phyloP scores from a whole-genome alignment of 1,140 invertebrate species.

The Drosophila kikkawai region DNA sequence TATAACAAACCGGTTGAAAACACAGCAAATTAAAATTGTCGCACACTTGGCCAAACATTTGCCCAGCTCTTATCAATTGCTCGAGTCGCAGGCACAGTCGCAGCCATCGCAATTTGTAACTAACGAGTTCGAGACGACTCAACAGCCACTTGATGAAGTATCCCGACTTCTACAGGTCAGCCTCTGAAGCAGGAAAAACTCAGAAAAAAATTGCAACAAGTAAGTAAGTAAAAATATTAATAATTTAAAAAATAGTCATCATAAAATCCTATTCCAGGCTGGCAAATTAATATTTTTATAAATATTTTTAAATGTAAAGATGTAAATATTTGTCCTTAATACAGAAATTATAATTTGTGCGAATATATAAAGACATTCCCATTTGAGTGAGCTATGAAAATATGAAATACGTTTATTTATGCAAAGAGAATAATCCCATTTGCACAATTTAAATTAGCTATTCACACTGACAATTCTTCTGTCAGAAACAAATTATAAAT shows the following conservation, averaged over 20 bases:
- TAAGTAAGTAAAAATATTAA: too few relatives aligned
- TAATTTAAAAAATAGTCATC: neutral
- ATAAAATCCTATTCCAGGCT: neutral
- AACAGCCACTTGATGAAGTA: constrained; percentile 65
- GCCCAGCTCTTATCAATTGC: constrained; percentile 70
- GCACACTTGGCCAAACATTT: constrained; percentile 76
- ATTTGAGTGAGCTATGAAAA: constrained; percentile 5
- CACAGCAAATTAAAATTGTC: constrained; percentile 72
- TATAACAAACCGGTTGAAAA: constrained; percentile 34
- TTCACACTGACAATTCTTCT: constrained; percentile 10
- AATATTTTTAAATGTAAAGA: neutral
- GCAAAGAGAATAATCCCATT: constrained; percentile 28
- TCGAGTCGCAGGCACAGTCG: constrained; percentile 39
- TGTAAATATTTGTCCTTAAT: neutral
- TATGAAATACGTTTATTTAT: constrained; percentile 9
- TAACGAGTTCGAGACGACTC: constrained; percentile 55
- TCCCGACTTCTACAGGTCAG: constrained; percentile 26
- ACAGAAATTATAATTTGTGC: neutral
- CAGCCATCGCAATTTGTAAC: constrained; percentile 49
- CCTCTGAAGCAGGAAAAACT: neutral
- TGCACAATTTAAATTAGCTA: constrained; percentile 19
- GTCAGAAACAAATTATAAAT: constrained; percentile 21
- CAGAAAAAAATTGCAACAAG: too few relatives aligned
- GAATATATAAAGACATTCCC: neutral
- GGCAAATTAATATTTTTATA: neutral